Evolutionary conservation across 1,140 invertebrate species (phyloP).

Genomic region (Diuraphis noxia): DNA sequence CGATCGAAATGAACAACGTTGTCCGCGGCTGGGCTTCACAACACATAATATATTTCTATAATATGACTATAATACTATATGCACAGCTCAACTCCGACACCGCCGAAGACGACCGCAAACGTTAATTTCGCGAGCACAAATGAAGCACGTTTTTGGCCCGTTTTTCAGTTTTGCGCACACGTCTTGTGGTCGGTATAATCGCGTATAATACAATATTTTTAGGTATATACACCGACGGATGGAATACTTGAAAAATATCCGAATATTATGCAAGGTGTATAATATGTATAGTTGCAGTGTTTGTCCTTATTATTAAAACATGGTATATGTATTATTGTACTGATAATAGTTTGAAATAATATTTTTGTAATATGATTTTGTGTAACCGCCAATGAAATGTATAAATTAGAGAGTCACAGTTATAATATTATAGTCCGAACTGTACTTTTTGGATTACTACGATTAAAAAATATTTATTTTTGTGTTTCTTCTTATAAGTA

Average conservation of each 20-base stretch:
- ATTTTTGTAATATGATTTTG: not conserved
- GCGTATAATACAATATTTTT: not conserved
- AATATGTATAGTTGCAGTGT: not conserved
- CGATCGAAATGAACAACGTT: not conserved
- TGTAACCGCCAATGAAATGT: not conserved
- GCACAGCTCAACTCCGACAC: not conserved
- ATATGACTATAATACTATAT: not conserved
- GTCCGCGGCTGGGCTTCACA: not conserved
- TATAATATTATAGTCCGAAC: not conserved
- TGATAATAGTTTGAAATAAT: not conserved
- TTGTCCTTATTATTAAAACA: not conserved
- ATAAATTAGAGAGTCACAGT: not conserved
- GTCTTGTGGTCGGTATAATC: not conserved
- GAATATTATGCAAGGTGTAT: not conserved
- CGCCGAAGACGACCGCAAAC: not conserved
- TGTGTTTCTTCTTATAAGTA: not conserved
- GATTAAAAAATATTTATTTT: not conserved
- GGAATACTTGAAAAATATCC: not conserved
- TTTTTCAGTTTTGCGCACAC: not conserved
- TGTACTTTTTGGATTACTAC: not conserved
- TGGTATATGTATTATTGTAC: not conserved
- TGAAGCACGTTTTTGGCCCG: constrained; percentile 6
- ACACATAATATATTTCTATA: not conserved
- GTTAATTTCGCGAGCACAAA: not conserved
- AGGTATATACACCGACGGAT: not conserved